Conservation (phyloP, 2,888 invertebrate species). For the Dorcus hopei region DNA sequence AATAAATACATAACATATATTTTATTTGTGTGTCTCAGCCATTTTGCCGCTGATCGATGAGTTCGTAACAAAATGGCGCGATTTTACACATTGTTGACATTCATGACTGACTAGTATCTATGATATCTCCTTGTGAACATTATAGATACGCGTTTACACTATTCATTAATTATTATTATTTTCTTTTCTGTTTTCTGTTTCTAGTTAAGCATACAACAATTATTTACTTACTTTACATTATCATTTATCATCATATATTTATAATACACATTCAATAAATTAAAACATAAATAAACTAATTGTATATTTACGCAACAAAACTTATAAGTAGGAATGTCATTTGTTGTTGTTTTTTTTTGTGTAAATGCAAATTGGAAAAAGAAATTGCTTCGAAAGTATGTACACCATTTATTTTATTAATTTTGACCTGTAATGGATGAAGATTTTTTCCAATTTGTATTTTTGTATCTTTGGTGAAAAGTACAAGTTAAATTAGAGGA, state of each 20-base stretch:
- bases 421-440: no score
- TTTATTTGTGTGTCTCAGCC: slow-evolving; percentile 32
- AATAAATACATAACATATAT: slow-evolving; percentile 51
- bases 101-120: slow-evolving; percentile 40
- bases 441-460: no score
- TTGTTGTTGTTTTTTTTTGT: no score
- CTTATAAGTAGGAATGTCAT: no score
- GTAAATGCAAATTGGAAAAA: no score
- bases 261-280: slow-evolving; percentile 9
- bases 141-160: slow-evolving; percentile 6
- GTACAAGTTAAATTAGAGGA: no score
- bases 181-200: slow-evolving; percentile 2
- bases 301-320: no score
- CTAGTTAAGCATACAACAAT: slow-evolving; percentile 20
- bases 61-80: slow-evolving; percentile 33
- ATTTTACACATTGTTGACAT: slow-evolving; percentile 31
- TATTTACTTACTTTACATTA: slow-evolving; percentile 5
- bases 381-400: no score
- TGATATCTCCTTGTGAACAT: slow-evolving; percentile 33
- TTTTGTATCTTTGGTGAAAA: no score
- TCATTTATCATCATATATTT: slow-evolving; percentile 3
- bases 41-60: slow-evolving; percentile 21
- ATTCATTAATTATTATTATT: background rate
- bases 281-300: slow-evolving; percentile 3
- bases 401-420: no score